These are phyloP conservation scores for Gymnorhina tibicen DNA, from an alignment of 2,113 vertebrate species.

Conservation along the genomic window DNA sequence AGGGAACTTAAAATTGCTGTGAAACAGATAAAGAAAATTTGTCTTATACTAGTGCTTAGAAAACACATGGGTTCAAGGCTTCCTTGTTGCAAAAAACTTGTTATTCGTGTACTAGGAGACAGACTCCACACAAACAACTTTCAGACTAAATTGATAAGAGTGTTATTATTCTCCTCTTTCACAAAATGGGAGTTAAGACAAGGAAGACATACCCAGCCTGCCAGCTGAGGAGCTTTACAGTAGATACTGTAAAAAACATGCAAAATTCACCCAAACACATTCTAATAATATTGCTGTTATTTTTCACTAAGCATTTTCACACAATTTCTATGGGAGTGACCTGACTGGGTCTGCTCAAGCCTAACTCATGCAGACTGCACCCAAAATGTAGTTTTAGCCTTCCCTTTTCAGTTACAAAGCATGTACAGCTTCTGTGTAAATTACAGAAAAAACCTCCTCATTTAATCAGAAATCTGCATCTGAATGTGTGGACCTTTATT, in stretches of 20 bases:
- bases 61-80: neutral
- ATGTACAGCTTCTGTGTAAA: neutral
- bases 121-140: neutral
- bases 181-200: neutral
- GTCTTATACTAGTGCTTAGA: neutral
- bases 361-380: neutral
- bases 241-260: neutral
- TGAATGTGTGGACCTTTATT: neutral
- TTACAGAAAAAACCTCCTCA: accelerated
- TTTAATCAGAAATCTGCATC: neutral
- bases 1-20: constrained; percentile 74
- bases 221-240: neutral
- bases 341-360: neutral
- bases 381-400: neutral
- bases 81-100: neutral
- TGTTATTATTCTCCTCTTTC: neutral
- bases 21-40: neutral
- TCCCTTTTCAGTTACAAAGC: neutral
- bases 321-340: neutral
- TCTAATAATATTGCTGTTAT: neutral
- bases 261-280: neutral
- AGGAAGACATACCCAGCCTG: neutral
- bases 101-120: neutral
- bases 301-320: neutral
- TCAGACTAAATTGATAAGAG: neutral